These are phyloP conservation scores for Dusona sp. DNA, from an alignment of 2,888 invertebrate species.

Conservation along the genomic window DNA sequence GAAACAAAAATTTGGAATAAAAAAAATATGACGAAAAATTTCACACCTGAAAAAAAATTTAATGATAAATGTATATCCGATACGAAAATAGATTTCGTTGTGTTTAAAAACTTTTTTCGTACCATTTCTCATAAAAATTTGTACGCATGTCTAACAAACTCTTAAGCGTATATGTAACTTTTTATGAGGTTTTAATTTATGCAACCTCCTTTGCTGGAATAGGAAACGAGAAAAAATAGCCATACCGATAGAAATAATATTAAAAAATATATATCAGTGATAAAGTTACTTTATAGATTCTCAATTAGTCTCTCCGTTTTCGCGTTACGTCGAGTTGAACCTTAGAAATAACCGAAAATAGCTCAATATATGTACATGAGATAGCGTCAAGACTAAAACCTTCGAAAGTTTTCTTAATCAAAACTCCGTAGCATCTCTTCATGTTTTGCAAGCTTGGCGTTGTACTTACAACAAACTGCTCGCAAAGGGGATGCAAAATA, in stretches of 20 bases:
- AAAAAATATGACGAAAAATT: not conserved
- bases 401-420: not conserved
- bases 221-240: too few relatives aligned
- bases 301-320: not conserved
- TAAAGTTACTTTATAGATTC: not conserved
- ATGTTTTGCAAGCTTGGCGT: not conserved
- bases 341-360: not conserved
- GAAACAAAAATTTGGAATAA: not conserved
- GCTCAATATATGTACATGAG: not conserved
- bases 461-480: not conserved
- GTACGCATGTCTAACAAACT: too few relatives aligned
- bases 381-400: not conserved
- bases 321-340: not conserved
- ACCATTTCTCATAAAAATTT: too few relatives aligned
- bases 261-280: not conserved
- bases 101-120: too few relatives aligned
- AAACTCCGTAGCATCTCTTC: not conserved
- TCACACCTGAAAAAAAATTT: not conserved
- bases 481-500: conserved; percentile 31
- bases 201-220: too few relatives aligned
- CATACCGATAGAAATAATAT: too few relatives aligned
- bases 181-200: too few relatives aligned
- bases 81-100: too few relatives aligned
- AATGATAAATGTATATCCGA: not conserved
- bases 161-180: too few relatives aligned